Percentiles rank a stretch among this genome's conserved stretches.
Conservation (phyloP, 2,888 invertebrate genomes). For the Julus scanicus region DNA sequence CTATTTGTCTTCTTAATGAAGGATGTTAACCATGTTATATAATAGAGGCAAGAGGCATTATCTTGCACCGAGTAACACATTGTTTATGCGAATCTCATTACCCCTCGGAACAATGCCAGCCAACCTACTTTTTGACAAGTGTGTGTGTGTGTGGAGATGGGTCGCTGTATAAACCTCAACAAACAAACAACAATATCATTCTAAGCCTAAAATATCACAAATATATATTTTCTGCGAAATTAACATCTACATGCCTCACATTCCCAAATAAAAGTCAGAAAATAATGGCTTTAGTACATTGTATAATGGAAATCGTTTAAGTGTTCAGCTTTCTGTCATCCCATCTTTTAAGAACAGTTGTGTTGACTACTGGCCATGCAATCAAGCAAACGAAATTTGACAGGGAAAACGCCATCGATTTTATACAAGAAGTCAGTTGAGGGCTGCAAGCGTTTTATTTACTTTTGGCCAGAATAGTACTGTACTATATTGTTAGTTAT, state of each 20-base stretch:
- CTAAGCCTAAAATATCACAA: background rate
- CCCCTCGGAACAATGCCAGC: background rate
- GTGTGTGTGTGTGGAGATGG: background rate
- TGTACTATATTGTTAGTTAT: background rate
- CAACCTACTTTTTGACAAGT: background rate
- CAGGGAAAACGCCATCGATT: conserved; percentile 10
- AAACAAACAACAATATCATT: background rate
- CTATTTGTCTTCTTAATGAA: background rate
- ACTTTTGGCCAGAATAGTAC: background rate
- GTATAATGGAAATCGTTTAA: background rate
- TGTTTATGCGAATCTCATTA: background rate
- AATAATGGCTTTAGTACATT: background rate
- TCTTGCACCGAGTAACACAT: too few relatives aligned
- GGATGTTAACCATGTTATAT: background rate
- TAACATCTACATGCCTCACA: too few relatives aligned
- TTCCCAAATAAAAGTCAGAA: too few relatives aligned
- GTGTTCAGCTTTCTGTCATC: background rate
- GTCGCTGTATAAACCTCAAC: background rate
- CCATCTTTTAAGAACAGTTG: background rate
- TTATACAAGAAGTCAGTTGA: background rate
- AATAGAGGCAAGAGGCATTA: background rate
- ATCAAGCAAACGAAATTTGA: background rate
- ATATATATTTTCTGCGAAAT: background rate
- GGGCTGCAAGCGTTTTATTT: background rate
- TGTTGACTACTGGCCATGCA: background rate